phyloP scores from a whole-genome alignment of 2,113 vertebrate genomes.

The Otocyon megalotis region DNA sequence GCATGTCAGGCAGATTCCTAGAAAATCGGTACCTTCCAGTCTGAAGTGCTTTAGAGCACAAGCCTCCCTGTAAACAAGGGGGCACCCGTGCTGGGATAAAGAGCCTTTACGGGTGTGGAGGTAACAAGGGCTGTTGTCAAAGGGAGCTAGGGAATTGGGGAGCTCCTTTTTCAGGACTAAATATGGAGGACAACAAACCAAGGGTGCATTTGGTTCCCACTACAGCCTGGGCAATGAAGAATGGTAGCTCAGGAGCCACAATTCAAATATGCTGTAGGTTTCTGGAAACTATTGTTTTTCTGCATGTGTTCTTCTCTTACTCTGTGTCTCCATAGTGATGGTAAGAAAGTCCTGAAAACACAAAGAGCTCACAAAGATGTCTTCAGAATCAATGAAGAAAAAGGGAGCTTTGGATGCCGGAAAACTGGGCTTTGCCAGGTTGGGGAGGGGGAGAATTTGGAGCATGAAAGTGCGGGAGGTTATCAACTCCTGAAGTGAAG shows the following conservation, averaged over 20 bases:
- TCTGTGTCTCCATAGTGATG: not conserved
- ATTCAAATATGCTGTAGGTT: not conserved
- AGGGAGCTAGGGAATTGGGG: not conserved
- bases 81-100: not conserved
- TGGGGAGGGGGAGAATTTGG: not conserved
- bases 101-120: not conserved
- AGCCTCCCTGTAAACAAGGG: not conserved
- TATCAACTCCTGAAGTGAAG: not conserved
- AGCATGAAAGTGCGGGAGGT: not conserved
- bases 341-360: not conserved
- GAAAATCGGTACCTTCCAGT: not conserved
- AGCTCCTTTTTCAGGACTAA: not conserved
- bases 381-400: not conserved
- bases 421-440: not conserved
- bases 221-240: not conserved
- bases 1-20: not conserved
- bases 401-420: not conserved
- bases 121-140: not conserved
- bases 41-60: not conserved
- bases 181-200: not conserved
- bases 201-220: not conserved
- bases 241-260: not conserved
- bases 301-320: constrained; percentile 35
- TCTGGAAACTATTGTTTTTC: not conserved
- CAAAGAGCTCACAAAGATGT: not conserved